Evolutionary conservation across 2,113 vertebrate species (phyloP).

Genomic region (Anoura caudifer): DNA sequence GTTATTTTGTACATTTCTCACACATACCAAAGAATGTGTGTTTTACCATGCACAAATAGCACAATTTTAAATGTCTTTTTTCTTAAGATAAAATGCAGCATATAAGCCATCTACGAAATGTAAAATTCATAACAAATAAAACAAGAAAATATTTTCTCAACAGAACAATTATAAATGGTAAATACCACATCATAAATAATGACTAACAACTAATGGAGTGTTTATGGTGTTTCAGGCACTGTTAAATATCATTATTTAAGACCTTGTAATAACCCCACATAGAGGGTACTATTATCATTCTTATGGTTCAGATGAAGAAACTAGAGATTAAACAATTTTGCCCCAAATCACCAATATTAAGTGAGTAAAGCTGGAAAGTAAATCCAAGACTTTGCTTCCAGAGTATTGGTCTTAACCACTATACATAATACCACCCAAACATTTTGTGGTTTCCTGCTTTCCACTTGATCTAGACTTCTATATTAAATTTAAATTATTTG

Average conservation of each 20-base stretch:
- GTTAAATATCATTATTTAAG: neutral
- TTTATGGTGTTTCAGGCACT: neutral
- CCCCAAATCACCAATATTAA: neutral
- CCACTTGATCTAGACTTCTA: neutral
- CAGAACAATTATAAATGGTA: neutral
- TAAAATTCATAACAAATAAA: neutral
- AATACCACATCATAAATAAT: neutral
- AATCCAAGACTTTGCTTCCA: neutral
- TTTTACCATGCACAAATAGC: neutral
- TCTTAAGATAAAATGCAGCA: neutral
- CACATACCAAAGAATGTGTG: neutral
- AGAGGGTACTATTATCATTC: neutral
- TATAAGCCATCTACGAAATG: neutral
- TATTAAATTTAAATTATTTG: conserved; percentile 4
- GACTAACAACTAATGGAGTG: neutral
- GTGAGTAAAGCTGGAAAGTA: neutral
- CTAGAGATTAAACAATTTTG: neutral
- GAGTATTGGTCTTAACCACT: neutral
- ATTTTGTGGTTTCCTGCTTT: neutral
- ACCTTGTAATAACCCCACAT: neutral
- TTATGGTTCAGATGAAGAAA: neutral
- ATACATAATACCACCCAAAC: neutral
- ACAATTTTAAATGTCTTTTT: neutral
- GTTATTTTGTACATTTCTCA: neutral
- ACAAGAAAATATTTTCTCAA: neutral